Percentiles rank a stretch among this genome's conserved stretches.
Conservation (phyloP, 2,797 vertebrate species). For the Melanotaenia boesemani region DNA sequence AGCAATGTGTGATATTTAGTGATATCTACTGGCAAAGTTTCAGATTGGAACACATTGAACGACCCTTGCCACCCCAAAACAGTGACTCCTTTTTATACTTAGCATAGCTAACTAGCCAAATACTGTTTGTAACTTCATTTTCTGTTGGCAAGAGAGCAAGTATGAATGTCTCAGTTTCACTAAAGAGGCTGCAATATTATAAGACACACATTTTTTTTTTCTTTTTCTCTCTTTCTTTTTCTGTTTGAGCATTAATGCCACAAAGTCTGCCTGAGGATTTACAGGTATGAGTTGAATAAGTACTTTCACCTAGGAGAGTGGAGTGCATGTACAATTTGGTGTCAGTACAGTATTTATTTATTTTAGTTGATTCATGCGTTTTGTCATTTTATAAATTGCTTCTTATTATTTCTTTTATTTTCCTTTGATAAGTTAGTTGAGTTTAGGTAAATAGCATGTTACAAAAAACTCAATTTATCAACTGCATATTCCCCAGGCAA, state of each 20-base stretch:
- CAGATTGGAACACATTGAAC: neutral
- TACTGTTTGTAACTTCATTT: neutral
- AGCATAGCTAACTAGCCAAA: neutral
- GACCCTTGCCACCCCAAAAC: neutral
- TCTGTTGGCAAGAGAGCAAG: neutral
- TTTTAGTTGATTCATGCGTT: too few relatives aligned
- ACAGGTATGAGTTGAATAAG: neutral
- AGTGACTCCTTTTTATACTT: neutral
- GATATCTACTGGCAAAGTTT: conserved; percentile 1
- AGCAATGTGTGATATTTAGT: neutral
- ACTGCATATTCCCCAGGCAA: neutral
- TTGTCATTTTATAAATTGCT: neutral
- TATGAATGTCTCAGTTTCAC: neutral
- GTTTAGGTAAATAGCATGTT: neutral
- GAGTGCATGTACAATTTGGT: neutral
- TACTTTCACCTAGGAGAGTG: neutral
- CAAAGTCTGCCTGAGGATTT: neutral
- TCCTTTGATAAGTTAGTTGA: neutral
- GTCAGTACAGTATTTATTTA: too few relatives aligned
- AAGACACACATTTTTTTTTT: neutral
- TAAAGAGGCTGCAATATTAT: neutral
- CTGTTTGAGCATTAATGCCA: neutral
- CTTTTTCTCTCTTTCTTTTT: neutral
- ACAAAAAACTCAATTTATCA: neutral
- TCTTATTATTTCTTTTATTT: neutral